Evolutionary conservation across 2,888 invertebrate species (phyloP), one percentile per base, ranked within the genome.

Genomic region (Dolichomitus sp.): DNA sequence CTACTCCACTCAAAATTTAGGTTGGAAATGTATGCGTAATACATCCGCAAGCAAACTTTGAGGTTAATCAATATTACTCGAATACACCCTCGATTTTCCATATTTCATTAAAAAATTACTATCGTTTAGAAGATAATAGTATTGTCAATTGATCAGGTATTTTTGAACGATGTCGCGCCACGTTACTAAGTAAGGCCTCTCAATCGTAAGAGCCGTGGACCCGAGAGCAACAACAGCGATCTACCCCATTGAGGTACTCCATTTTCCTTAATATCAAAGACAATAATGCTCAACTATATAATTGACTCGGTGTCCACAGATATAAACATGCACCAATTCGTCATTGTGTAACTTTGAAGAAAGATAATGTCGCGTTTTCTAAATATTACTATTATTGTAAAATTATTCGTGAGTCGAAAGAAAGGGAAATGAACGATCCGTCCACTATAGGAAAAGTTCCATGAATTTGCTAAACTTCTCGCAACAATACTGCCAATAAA

Each of bases 231-330:
- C 40, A 70, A 80, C 40, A 69, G 59, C 48, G 69, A 65, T 27
- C 45, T 63, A 73, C 14, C 45, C 50, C 14, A 30, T 52, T 45
- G 68, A 68, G 72, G 57, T 70, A 66, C 52, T 52, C 68, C 27
- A 70, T 70, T 82, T 76, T 80, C 54, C 72, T 72, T 72, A 57
- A 42, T 72, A 83, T 61, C 75, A 83, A 80, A 80, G 83, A 83
- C 83, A 83, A 83, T 83, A 83, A 83, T 83, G 83, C 83, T 83
- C 79, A 79, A 83, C 70, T 73, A 59, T 79, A 66, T 59, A 70
- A 82, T 82, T 82, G 66, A 79, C 65, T 77, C 73, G 81, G 77
- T 68, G 73, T 50, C 61, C 48, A 73, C 50, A 19, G 68, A 81
- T 73, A 66, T 61, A 50, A 37, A 76, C 59, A 52, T 70, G 40